These are phyloP conservation scores for Ptychobarbus kaznakovi DNA, from an alignment of 2,797 vertebrate species.

Conservation along the genomic window DNA sequence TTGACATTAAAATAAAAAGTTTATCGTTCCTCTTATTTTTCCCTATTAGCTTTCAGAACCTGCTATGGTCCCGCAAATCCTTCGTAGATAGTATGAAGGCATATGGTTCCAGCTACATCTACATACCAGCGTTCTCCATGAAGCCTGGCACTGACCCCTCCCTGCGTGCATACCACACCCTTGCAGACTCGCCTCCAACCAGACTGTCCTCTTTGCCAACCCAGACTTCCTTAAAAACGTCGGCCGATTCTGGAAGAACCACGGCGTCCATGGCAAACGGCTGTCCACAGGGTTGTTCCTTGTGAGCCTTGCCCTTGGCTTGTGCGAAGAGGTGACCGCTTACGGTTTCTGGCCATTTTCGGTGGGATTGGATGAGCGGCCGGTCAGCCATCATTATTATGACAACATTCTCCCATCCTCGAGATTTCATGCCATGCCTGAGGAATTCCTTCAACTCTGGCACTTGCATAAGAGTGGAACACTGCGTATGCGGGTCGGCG, in stretches of 20 bases:
- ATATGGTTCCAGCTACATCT: constrained; percentile 93
- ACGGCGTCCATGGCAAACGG: constrained; percentile 88
- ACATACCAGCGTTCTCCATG: constrained; percentile 98
- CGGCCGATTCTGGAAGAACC: constrained; percentile 94
- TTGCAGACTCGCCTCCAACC: constrained; percentile 87
- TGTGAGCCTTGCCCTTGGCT: constrained; percentile 89
- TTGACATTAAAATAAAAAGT: not conserved
- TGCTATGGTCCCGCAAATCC: constrained; percentile 91
- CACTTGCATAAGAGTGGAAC: constrained; percentile 91
- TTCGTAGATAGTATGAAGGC: constrained; percentile 93
- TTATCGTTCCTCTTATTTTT: not conserved
- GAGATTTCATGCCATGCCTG: constrained; percentile 95
- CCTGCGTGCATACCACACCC: constrained; percentile 87
- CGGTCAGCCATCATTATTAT: constrained; percentile 96
- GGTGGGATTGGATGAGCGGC: constrained; percentile 79
- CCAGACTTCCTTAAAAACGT: constrained; percentile 91
- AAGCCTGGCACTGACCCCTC: constrained; percentile 91
- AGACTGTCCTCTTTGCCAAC: constrained; percentile 93
- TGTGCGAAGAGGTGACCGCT: constrained; percentile 92
- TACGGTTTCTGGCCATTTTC: constrained; percentile 99
- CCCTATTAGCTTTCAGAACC: constrained; percentile 89
- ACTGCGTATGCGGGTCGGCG: constrained; percentile 85
- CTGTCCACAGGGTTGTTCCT: constrained; percentile 95
- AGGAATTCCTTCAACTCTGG: constrained; percentile 97
- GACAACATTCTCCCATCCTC: constrained; percentile 91